Percentiles rank a stretch among this genome's conserved stretches.
These are phyloP conservation scores for Bergia sp. DNA, from an alignment of 92 coral and sea anemone species.

Conservation along the genomic window DNA sequence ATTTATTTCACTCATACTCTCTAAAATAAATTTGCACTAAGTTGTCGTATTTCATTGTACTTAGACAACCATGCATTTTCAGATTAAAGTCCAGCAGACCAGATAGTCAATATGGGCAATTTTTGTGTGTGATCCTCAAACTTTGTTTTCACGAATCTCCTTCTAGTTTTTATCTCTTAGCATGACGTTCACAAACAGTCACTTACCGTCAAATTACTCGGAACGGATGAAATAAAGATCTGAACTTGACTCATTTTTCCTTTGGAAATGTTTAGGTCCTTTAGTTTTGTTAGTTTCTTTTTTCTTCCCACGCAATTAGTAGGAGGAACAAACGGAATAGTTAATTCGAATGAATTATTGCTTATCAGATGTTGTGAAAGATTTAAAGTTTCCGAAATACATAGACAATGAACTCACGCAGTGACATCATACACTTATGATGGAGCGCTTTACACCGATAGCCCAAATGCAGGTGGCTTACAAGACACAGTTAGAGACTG, in stretches of 20 bases:
- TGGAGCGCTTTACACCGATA: not conserved
- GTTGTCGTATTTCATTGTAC: not conserved
- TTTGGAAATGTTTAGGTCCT: not conserved
- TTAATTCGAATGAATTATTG: constrained; percentile 10
- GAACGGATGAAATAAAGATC: constrained; percentile 22
- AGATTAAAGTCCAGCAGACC: not conserved
- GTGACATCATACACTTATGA: not conserved
- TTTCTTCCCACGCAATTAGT: constrained; percentile 2
- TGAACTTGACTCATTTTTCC: constrained; percentile 18
- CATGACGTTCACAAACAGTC: no score
- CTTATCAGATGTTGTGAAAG: not conserved
- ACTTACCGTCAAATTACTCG: constrained; percentile 11
- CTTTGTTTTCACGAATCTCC: not conserved
- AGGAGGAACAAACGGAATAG: not conserved
- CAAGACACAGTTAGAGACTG: not conserved
- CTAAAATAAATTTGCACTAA: not conserved
- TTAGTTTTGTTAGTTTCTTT: not conserved
- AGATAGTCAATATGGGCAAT: not conserved
- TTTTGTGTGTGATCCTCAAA: not conserved
- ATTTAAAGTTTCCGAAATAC: not conserved
- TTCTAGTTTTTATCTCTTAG: not conserved
- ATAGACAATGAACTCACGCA: not conserved
- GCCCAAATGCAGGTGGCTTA: not conserved
- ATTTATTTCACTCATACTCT: not conserved
- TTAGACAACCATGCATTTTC: not conserved